These are phyloP conservation scores for Athalia rosae DNA, from an alignment of 2,888 invertebrate genomes.

Conservation along the genomic window DNA sequence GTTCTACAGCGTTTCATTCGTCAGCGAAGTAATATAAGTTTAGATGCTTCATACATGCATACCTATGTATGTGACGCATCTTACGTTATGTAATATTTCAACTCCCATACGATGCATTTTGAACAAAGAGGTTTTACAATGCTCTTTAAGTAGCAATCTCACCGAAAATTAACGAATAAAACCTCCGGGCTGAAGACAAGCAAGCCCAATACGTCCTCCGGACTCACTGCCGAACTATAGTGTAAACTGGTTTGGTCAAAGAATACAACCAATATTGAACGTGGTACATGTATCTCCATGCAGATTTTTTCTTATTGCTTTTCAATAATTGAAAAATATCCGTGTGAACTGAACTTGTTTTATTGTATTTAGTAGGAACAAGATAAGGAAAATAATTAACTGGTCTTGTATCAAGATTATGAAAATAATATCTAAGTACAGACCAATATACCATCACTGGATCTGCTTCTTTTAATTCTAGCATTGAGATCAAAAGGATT, in stretches of 20 bases:
- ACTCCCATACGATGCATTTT: background rate
- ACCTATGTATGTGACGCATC: background rate
- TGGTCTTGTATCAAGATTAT: background rate
- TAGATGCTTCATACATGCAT: background rate
- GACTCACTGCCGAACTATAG: background rate
- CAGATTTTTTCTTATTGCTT: background rate
- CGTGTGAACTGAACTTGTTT: background rate
- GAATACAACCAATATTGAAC: background rate
- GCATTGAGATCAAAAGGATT: conserved; percentile 28
- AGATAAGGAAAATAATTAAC: background rate
- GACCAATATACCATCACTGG: background rate
- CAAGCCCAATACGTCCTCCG: background rate
- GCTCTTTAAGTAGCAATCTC: conserved; percentile 21
- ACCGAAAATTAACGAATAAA: conserved; percentile 27
- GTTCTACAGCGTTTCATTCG: conserved; percentile 14
- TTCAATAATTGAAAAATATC: background rate
- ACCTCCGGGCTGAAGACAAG: background rate
- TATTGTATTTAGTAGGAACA: too few relatives aligned
- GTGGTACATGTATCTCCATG: background rate
- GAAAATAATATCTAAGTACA: background rate
- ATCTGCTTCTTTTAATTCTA: background rate
- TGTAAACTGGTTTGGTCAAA: conserved; percentile 16
- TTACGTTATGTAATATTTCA: background rate
- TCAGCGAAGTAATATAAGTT: background rate
- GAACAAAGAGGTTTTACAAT: conserved; percentile 20